phyloP scores from a whole-genome alignment of 2,113 vertebrate species.

The Chaenogobius annularis region DNA sequence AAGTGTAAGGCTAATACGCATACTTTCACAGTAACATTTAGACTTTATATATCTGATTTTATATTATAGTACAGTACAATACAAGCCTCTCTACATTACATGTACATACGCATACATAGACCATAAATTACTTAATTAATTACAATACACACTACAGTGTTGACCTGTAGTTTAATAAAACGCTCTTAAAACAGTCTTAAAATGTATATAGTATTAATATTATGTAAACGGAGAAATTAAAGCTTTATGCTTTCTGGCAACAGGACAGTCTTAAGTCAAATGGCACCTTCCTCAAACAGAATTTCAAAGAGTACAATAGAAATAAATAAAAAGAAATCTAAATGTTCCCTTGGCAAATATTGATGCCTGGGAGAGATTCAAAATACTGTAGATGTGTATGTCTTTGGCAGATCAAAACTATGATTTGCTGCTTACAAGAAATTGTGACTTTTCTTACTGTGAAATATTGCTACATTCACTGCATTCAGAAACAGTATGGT shows the following conservation, averaged over 20 bases:
- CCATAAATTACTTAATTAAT: conserved; percentile 46
- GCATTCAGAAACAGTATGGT: background rate
- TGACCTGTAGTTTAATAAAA: conserved; percentile 52
- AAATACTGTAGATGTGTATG: conserved; percentile 5
- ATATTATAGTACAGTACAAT: conserved; percentile 60
- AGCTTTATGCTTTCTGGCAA: conserved; percentile 55
- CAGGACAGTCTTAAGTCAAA: conserved; percentile 20
- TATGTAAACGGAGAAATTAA: conserved; percentile 60
- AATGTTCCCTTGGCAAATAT: background rate
- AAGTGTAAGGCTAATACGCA: conserved; percentile 47
- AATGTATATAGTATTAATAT: conserved; percentile 35
- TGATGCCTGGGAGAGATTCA: background rate
- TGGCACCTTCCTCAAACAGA: background rate
- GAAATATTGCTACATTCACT: background rate
- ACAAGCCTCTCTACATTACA: conserved; percentile 63
- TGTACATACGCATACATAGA: conserved; percentile 59
- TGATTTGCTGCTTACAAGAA: too few relatives aligned
- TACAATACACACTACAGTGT: conserved; percentile 55
- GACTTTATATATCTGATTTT: conserved; percentile 16
- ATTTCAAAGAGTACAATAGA: background rate
- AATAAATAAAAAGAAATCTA: background rate
- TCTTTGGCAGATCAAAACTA: conserved; percentile 55
- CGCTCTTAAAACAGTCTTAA: conserved; percentile 67
- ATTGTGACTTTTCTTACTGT: too few relatives aligned
- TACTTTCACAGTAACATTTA: conserved; percentile 46